A percentile compares a stretch with the other conserved stretches of the same genome.
Conservation (phyloP, 2,797 vertebrate species). For the Pelobates cultripes region DNA sequence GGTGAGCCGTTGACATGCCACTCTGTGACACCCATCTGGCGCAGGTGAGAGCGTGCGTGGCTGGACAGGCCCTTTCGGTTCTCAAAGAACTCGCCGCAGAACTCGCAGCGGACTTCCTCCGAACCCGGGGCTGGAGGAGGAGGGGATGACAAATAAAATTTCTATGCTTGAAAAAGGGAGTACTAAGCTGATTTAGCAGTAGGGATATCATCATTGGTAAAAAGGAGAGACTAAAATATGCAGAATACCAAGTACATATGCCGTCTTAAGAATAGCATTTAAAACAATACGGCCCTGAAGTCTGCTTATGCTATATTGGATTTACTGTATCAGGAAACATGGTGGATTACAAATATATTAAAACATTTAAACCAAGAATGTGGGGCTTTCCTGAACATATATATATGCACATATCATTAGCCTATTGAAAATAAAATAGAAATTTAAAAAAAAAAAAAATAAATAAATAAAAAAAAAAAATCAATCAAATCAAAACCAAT, state of each 20-base stretch:
- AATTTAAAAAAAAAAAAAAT: too few relatives aligned
- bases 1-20: slow-evolving; percentile 88
- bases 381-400: not conserved
- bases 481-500: too few relatives aligned
- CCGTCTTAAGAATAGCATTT: not conserved
- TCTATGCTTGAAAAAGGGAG: slow-evolving; percentile 15
- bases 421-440: not conserved
- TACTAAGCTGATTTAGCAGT: not conserved
- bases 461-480: not conserved
- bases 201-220: not conserved
- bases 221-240: too few relatives aligned
- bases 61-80: slow-evolving; percentile 91
- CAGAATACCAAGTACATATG: too few relatives aligned
- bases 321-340: not conserved
- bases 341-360: not conserved
- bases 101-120: slow-evolving; percentile 86
- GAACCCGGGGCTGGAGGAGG: slow-evolving; percentile 53
- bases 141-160: slow-evolving; percentile 46
- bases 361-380: not conserved
- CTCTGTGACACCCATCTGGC: slow-evolving; percentile 85
- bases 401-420: not conserved
- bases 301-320: not conserved
- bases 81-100: slow-evolving; percentile 90
- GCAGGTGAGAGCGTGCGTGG: slow-evolving; percentile 87
- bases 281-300: not conserved